These are phyloP conservation scores for Palaemon carinicauda DNA, from an alignment of 1,140 invertebrate species.

Conservation along the genomic window DNA sequence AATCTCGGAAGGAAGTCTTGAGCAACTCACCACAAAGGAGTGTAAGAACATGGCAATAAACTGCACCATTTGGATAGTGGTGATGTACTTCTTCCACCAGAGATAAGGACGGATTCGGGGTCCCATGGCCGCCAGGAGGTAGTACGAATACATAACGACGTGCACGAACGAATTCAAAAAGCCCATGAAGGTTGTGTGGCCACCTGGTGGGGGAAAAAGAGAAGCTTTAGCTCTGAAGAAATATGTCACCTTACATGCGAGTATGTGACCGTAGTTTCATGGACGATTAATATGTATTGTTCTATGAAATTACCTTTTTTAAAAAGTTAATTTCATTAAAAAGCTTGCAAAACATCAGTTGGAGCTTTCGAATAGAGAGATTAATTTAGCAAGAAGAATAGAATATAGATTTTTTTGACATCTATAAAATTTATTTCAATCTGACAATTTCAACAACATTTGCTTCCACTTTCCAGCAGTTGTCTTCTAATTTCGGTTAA, in stretches of 20 bases:
- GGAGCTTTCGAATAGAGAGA: too few species aligned
- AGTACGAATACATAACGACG: slow-evolving; percentile 92
- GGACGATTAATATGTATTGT: too few species aligned
- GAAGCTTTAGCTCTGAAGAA: neutral
- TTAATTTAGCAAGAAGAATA: too few species aligned
- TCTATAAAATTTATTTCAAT: too few species aligned
- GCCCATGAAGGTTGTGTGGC: slow-evolving; percentile 62
- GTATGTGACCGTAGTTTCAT: neutral
- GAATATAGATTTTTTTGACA: too few species aligned
- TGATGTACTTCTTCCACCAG: slow-evolving; percentile 95
- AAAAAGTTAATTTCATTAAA: too few species aligned
- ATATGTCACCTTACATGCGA: neutral
- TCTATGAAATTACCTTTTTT: too few species aligned
- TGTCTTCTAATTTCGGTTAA: neutral
- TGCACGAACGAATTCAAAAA: slow-evolving; percentile 69
- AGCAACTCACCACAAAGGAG: slow-evolving; percentile 4
- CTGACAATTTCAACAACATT: too few species aligned
- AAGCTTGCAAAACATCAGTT: too few species aligned
- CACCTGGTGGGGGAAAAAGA: slow-evolving; percentile 4
- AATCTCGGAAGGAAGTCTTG: neutral
- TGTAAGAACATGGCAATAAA: slow-evolving; percentile 63
- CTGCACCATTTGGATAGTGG: slow-evolving; percentile 83
- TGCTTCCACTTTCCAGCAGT: too few species aligned
- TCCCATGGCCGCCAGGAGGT: slow-evolving; percentile 86
- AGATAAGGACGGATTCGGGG: slow-evolving; percentile 79